phyloP scores from a whole-genome alignment of 2,113 vertebrate species.

The Clarias batrachus region DNA sequence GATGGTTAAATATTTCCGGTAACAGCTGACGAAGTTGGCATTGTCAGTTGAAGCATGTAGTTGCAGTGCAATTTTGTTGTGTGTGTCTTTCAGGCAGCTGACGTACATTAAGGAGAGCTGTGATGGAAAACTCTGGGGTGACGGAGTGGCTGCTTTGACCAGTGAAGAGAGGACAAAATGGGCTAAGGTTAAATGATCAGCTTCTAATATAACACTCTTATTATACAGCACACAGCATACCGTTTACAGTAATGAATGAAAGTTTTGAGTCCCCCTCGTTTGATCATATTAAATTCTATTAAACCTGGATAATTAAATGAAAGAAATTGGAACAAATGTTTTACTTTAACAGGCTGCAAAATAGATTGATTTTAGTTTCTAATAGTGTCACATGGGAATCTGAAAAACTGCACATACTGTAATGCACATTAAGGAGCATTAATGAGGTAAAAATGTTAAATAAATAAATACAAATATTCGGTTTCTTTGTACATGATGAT shows the following conservation, averaged over 20 bases:
- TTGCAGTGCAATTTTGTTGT: not conserved
- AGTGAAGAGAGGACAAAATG: slow-evolving; percentile 85
- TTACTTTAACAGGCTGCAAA: too few species aligned
- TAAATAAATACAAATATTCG: too few species aligned
- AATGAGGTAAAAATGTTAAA: too few species aligned
- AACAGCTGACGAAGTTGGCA: not conserved
- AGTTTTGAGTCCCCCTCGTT: too few species aligned
- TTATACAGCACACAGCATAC: not conserved
- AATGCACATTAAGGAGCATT: too few species aligned
- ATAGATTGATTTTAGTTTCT: too few species aligned
- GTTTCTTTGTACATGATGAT: too few species aligned
- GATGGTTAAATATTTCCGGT: not conserved
- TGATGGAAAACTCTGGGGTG: slow-evolving; percentile 76
- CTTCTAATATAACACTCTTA: not conserved
- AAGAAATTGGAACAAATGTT: too few species aligned
- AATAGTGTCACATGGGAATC: too few species aligned
- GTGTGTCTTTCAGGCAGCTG: slow-evolving; percentile 77
- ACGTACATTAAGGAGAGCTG: slow-evolving; percentile 78
- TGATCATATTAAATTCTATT: too few species aligned
- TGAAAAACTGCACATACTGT: too few species aligned
- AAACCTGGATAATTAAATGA: too few species aligned
- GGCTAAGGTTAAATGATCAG: slow-evolving; percentile 78
- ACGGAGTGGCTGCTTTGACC: slow-evolving; percentile 83
- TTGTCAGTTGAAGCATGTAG: not conserved
- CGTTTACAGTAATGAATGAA: not conserved